Evolutionary conservation across 2,113 vertebrate genomes (phyloP), one percentile per base, ranked within the genome.

Genomic region (Tylochromis polylepis): DNA sequence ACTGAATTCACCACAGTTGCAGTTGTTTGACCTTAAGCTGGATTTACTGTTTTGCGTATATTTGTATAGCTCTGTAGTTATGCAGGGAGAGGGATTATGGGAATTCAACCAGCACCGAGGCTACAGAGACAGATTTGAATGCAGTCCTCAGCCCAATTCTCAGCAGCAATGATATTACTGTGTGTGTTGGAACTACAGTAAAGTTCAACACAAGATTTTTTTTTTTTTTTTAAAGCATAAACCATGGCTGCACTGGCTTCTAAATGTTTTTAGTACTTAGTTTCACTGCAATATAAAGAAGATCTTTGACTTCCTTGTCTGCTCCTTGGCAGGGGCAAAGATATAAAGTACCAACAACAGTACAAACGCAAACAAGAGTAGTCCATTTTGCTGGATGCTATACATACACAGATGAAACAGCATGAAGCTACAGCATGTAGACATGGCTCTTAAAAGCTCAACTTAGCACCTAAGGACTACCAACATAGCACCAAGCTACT

Each of bases 1-100:
- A 0, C 7, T 70, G 65, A 24, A 70, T 46, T 49, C 41, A 4
- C 1, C 67, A 24, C 8, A 0, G n/a, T n/a, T 2, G 41, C 38
- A 49, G 41, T 11, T 18, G 67, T 72, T 67, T 46, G 22, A 72
- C 38, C 38, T 11, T 43, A 15, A 46, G 22, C 41, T 72, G 22
- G 41, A 18, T 72, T 29, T 72, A 4, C n/a, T 70, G 14, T 72
- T 46, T 72, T 27, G 38, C 2, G 0, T 72, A 41, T 18, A 2
- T 72, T 72, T 72, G 67, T 4, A n/a, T 20, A 53, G 51, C 41
- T 7, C 41, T 72, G 5, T 2, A 0, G 22, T 46, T 75, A 49
- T 11, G 0, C 70, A 75, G 70, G 2, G 1, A 0, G 65, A 27
- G 6, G 46, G 70, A 53, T 53, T 53, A 20, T 53, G 49, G 16